Percentiles rank a stretch among this genome's conserved stretches.
Evolutionary conservation across 2,888 invertebrate species (phyloP).

Genomic region (Ennomos fuscantarius): DNA sequence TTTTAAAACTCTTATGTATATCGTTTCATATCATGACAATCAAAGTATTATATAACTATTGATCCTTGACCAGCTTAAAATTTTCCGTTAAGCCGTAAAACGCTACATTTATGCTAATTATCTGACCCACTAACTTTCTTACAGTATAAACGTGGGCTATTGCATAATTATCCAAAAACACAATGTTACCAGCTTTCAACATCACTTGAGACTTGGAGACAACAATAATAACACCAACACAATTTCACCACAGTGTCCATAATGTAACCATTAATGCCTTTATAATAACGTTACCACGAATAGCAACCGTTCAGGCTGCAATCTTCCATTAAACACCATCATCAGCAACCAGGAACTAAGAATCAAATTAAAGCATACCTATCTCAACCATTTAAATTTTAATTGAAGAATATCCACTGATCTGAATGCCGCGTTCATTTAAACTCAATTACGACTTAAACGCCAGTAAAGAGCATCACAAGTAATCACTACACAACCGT

Average conservation of each 20-base stretch:
- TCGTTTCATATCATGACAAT: background rate
- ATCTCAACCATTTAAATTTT: constrained; percentile 39
- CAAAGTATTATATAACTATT: too few species aligned
- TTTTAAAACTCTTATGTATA: background rate
- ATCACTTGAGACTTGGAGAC: constrained; percentile 17
- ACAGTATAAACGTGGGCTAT: too few species aligned
- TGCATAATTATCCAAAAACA: constrained; percentile 2
- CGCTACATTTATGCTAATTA: too few species aligned
- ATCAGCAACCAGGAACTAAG: constrained; percentile 36
- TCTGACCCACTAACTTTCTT: too few species aligned
- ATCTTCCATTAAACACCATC: constrained; percentile 29
- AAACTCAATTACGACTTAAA: constrained; percentile 43
- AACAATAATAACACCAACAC: constrained; percentile 21
- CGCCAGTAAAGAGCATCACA: constrained; percentile 37
- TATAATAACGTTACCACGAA: constrained; percentile 30
- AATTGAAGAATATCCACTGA: constrained; percentile 48
- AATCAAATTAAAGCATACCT: constrained; percentile 41
- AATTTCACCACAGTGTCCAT: constrained; percentile 26
- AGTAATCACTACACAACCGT: constrained; percentile 46
- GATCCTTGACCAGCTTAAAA: too few species aligned
- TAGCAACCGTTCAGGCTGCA: constrained; percentile 17
- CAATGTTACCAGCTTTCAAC: constrained; percentile 23
- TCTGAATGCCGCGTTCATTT: constrained; percentile 30
- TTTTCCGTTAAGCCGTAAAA: too few species aligned
- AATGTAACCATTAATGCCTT: constrained; percentile 28